Evolutionary conservation across 2,797 vertebrate genomes (phyloP), one percentile per base, ranked within the genome.

Genomic region (Allobates femoralis): DNA sequence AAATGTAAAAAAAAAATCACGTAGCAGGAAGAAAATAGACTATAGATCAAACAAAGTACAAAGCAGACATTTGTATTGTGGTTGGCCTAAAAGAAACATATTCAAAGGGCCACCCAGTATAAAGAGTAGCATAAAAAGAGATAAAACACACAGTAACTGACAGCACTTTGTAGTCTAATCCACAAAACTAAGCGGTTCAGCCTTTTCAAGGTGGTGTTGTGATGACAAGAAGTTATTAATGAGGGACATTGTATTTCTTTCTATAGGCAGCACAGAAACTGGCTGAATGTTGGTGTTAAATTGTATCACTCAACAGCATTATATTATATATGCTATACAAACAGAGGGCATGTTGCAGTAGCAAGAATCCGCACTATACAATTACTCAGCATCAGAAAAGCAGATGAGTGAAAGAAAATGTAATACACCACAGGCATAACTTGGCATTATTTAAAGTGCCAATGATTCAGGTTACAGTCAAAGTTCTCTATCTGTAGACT

Each of bases 91-190:
- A 60, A 32, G 56, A 15, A 78, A 78, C 53, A n/a, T 28, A 71
- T 83, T 83, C 30, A 82, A 83, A 73, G 55, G 67, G 81, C 81
- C 81, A 83, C 81, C 81, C 69, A 62, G 81, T 62, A 46, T 74
- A 84, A 77, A 51, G 21, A 15, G 73, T 30, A 77, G 60, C 74
- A 85, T 85, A 78, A 64, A 77, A 76, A 50, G 34, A 66, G 74
- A 85, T 85, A 75, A 85, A 85, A 85, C 58, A 66, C 58, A 78
- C 50, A 66, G 15, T 66, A 56, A 26, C 58, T 84, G 73, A 84
- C 74, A 77, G 60, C 73, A 84, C 74, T 76, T 84, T 84, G 73
- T 84, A 84, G 73, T 76, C 75, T 76, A 84, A 84, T 83, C 69
- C 58, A 12, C 41, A 77, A 66, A 77, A 84, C 71, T 34, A 83